Evolutionary conservation across 2,113 vertebrate genomes (phyloP), one percentile per base, ranked within the genome.

Genomic region (Orthochromis malagaraziensis): DNA sequence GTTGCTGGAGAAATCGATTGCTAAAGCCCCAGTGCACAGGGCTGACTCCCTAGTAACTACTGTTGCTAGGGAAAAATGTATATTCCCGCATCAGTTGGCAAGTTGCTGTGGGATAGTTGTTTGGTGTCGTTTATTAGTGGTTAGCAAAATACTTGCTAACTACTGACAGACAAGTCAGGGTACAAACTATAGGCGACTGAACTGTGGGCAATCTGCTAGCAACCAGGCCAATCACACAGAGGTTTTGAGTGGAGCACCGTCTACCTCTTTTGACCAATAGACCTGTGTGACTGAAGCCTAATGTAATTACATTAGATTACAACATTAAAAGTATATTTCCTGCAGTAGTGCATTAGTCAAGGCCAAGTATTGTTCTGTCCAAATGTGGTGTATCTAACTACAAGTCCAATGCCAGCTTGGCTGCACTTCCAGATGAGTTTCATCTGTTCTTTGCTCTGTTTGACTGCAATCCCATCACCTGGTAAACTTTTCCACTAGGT

Each of bases 381-480:
- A 80, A 38, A 17, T 84, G 21, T 31, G 9, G 12, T 70, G 24
- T 73, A 31, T 38, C 26, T 38, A 53, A 42, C 35, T 40, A 9
- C 11, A 77, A 45, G 47, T 84, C 47, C 6, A 58, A 3, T 57
- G 19, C 31, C 35, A 26, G 49, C 79, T 79, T 81, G 16, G 12
- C 11, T 31, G 21, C 16, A 16, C 54, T 87, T 86, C 17, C 11
- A 70, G 51, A 75, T 54, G 13, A 12, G 16, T 85, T 86, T 79
- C 79, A 60, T 81, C n/a, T 6, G 35, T 75, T 58, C 29, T 70
- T 81, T 82, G 4, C 17, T 58, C 9, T 31, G 42, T 51, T 21
- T 75, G 26, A 82, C 47, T 63, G 31, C 68, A 29, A 42, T 79
- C 82, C 3, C 7, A 86, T 89, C 68, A 57, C 45, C 73, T 77